Conservation (phyloP, 2,113 vertebrate genomes). For the Hippocampus zosterae region DNA sequence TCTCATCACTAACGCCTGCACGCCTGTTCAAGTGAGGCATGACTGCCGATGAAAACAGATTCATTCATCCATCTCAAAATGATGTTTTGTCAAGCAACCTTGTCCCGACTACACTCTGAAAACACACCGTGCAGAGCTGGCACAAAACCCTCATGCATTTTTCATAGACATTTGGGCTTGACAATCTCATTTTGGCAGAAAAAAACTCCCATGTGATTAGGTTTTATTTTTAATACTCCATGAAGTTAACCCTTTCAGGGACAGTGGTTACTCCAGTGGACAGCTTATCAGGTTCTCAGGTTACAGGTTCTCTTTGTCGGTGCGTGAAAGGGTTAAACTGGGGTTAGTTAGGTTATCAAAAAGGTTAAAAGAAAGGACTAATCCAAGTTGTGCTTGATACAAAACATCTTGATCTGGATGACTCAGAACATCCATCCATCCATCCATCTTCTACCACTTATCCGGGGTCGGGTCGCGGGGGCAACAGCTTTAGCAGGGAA, state of each 20-base stretch:
- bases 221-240: background rate
- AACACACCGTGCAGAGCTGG: constrained; percentile 35
- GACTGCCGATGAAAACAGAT: constrained; percentile 31
- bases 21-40: constrained; percentile 26
- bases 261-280: no score
- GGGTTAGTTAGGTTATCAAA: no score
- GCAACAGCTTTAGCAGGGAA: no score
- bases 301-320: no score
- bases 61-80: constrained; percentile 53
- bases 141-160: constrained; percentile 27
- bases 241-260: background rate
- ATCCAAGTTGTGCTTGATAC: no score
- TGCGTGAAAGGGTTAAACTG: no score
- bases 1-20: constrained; percentile 7
- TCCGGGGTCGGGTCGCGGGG: no score
- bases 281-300: no score
- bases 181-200: background rate
- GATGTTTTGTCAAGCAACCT: constrained; percentile 53
- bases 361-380: no score
- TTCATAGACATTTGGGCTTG: constrained; percentile 16
- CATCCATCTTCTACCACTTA: no score
- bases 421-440: no score
- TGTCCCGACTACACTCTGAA: constrained; percentile 29
- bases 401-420: no score
- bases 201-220: background rate